Evolutionary conservation across 2,888 invertebrate genomes (phyloP).

Genomic region (Hedychridium roseum): DNA sequence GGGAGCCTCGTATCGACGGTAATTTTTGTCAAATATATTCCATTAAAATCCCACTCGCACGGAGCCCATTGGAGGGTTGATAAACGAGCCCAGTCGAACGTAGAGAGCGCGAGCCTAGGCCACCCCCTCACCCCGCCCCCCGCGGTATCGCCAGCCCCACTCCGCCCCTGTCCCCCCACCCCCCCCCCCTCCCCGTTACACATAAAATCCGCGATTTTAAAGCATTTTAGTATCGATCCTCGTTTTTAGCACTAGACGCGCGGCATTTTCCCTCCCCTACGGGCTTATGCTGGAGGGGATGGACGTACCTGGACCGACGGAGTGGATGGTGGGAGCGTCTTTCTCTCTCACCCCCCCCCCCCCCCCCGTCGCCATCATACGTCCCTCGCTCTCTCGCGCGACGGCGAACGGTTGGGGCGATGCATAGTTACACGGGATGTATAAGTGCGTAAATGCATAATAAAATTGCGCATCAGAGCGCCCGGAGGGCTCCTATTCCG

Average conservation of each 20-base stretch:
- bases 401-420: slow-evolving; percentile 33
- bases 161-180: slow-evolving; percentile 28
- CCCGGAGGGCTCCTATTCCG: slow-evolving; percentile 37
- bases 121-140: slow-evolving; percentile 12
- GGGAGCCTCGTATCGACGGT: no score
- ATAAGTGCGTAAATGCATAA: slow-evolving; percentile 64
- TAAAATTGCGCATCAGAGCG: slow-evolving; percentile 54
- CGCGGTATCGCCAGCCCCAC: slow-evolving; percentile 37
- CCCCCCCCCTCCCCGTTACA: slow-evolving; percentile 63
- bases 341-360: slow-evolving; percentile 22
- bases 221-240: slow-evolving; percentile 73
- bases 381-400: slow-evolving; percentile 34
- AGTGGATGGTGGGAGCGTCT: slow-evolving; percentile 53
- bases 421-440: slow-evolving; percentile 57
- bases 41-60: no score
- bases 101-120: not conserved
- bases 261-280: slow-evolving; percentile 48
- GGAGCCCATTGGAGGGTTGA: no score
- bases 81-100: not conserved
- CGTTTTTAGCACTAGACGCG: slow-evolving; percentile 69
- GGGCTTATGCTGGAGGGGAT: slow-evolving; percentile 35
- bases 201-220: slow-evolving; percentile 73
- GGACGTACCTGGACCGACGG: slow-evolving; percentile 46
- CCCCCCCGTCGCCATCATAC: slow-evolving; percentile 33
- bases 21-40: no score